Base-by-base conservation (phyloP, 2,113 vertebrate genomes). In the Dipodomys spectabilis region DNA sequence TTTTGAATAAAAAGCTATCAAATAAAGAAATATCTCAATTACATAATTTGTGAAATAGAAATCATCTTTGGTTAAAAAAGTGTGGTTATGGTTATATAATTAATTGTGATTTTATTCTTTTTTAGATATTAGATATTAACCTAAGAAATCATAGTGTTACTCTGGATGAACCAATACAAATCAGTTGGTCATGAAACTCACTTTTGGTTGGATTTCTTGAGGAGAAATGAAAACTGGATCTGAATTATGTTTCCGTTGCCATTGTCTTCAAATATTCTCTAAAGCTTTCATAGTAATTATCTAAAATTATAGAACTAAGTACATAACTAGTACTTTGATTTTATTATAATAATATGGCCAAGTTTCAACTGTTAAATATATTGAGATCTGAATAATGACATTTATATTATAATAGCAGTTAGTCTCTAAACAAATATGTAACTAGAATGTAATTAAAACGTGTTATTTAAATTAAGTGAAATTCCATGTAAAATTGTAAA, bases 171-270 rank as follows among this genome's bases (percentile, higher is more conserved):
- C 94, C 95, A 68, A 81, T 97, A 73, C 27, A 83, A 92, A 80
- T 97, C 79, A 86, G 0, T 45, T 97, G 96, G 96, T 96, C 62
- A 32, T 97, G 86, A 96, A 93, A 91, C 72, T 71, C 30, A 9
- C 6, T 27, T 28, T 80, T 25, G 32, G 19, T 68, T 72, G 1
- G 2, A 83, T 16, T 13, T 72, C 20, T 69, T 64, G 44, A 67
- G 68, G 1, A 16, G 32, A 88, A 75, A 68, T 18, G 62, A 64
- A 67, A 57, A 75, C 18, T 53, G 71, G 30, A 71, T 39, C 82
- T 39, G 87, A 82, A 9, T 53, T 32, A 30, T 10, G 30, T 5
- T n/a, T 74, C 32, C 9, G 15, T 64, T 32, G 39, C 68, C 27
- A 1, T 22, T 45, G 35, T 45, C 45, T 73, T 84, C 57, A 78